Evolutionary conservation across 2,797 vertebrate genomes (phyloP), one percentile per base, ranked within the genome.

Genomic region (Chelon labrosus): DNA sequence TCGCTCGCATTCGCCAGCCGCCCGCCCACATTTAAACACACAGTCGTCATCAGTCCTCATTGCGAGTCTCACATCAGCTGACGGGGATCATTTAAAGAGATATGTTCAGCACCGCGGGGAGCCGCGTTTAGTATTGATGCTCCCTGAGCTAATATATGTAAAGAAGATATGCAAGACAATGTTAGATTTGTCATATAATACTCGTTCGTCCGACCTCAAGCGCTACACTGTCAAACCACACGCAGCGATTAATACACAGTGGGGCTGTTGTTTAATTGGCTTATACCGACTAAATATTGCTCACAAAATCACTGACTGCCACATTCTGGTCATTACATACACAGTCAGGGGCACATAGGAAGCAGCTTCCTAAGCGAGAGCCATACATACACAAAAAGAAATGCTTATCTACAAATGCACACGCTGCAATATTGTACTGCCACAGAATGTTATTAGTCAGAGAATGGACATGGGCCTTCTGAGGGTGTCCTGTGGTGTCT

Each of bases 21-120:
- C 20, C 68, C 65, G 31, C 81, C 80, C 65, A 80, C 85, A 62
- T 47, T n/a, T 55, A 7, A 60, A 17, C 62, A 55, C 76, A 70
- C 13, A 38, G 31, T 41, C 25, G 5, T 3, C 11, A 3, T 41
- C 39, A 4, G 10, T 12, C 39, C 25, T 27, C 25, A 27, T 27
- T 27, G 25, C 4, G 25, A 27, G 25, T 27, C 25, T 27, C 25
- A 27, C 25, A 27, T 27, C 25, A 27, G 25, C 25, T 27, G 25
- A 27, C 25, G 25, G 25, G 25, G 4, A 27, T 27, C 57, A 58
- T n/a, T 39, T 47, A 35, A 58, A 72, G 53, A 62, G 17, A 55
- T 53, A 46, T 12, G 54, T 64, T 31, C 60, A 55, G 42, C 42
- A 6, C 51, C 9, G 25, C 44, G 17, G 73, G 62, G 59, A 55